A percentile compares a stretch with the other conserved stretches of the same genome.
These are phyloP conservation scores for Drosophila maculinotata DNA, from an alignment of 2,888 invertebrate genomes.

Conservation along the genomic window DNA sequence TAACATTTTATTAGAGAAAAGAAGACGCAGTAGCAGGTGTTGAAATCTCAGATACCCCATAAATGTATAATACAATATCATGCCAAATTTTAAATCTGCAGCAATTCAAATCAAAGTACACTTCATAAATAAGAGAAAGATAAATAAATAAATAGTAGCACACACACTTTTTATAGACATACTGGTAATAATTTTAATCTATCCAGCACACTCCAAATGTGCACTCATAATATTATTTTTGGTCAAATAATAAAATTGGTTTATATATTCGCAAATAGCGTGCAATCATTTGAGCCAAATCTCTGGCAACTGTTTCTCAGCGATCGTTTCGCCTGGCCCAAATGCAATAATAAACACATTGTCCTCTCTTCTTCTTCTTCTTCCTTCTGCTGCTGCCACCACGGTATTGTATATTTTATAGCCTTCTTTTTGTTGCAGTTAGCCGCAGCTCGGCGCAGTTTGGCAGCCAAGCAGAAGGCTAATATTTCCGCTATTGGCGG, in stretches of 20 bases:
- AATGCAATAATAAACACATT: slow-evolving; percentile 76
- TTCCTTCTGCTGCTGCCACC: slow-evolving; percentile 11
- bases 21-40: too few species aligned
- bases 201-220: slow-evolving; percentile 1
- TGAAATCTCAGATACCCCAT: too few species aligned
- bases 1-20: too few species aligned
- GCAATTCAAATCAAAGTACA: background rate
- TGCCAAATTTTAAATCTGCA: too few species aligned
- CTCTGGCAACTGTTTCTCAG: slow-evolving; percentile 14
- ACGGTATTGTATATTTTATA: slow-evolving; percentile 39
- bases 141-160: background rate
- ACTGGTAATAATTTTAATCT: background rate
- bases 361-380: slow-evolving; percentile 32
- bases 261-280: slow-evolving; percentile 44
- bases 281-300: slow-evolving; percentile 33
- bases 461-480: slow-evolving; percentile 59
- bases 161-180: background rate
- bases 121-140: background rate
- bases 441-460: slow-evolving; percentile 24
- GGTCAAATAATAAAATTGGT: slow-evolving; percentile 38
- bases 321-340: slow-evolving; percentile 16
- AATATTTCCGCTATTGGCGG: slow-evolving; percentile 78
- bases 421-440: slow-evolving; percentile 40
- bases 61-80: too few species aligned
- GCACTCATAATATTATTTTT: slow-evolving; percentile 31